phyloP scores from a whole-genome alignment of 2,113 vertebrate genomes.

The Elanoides forficatus region DNA sequence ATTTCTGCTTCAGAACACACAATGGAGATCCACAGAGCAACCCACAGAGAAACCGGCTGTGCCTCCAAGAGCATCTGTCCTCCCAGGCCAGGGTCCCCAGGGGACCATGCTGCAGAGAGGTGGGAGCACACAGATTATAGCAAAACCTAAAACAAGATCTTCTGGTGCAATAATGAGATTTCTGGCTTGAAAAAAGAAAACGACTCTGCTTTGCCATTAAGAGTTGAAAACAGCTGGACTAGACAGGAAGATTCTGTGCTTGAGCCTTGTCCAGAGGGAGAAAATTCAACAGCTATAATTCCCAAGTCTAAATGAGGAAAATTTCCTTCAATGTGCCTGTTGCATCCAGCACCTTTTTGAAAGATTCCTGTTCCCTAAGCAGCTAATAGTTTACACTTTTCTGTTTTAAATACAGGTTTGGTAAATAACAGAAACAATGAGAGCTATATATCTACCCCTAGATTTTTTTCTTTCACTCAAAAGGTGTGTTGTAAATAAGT shows the following conservation, averaged over 20 bases:
- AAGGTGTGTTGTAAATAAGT: not conserved
- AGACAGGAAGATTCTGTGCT: not conserved
- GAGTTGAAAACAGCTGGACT: not conserved
- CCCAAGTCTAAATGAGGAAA: not conserved
- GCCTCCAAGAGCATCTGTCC: not conserved
- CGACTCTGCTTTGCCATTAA: not conserved
- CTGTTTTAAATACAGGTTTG: not conserved
- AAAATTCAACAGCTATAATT: not conserved
- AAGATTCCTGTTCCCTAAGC: not conserved
- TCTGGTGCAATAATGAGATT: not conserved
- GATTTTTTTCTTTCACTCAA: not conserved
- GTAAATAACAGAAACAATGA: not conserved
- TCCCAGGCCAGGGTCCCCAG: not conserved
- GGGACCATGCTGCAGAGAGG: accelerated
- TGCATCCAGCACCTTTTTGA: not conserved
- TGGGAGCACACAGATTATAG: not conserved
- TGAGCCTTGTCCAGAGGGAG: not conserved
- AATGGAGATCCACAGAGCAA: not conserved
- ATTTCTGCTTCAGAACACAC: not conserved
- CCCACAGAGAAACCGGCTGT: accelerated
- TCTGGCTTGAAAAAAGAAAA: not conserved
- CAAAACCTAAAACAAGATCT: not conserved
- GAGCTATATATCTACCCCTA: not conserved
- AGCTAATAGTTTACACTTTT: not conserved
- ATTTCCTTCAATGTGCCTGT: not conserved